A percentile compares a stretch with the other conserved stretches of the same genome.
These are phyloP conservation scores for Trachythela sp. DNA, from an alignment of 64 coral and sea anemone genomes.

Conservation along the genomic window DNA sequence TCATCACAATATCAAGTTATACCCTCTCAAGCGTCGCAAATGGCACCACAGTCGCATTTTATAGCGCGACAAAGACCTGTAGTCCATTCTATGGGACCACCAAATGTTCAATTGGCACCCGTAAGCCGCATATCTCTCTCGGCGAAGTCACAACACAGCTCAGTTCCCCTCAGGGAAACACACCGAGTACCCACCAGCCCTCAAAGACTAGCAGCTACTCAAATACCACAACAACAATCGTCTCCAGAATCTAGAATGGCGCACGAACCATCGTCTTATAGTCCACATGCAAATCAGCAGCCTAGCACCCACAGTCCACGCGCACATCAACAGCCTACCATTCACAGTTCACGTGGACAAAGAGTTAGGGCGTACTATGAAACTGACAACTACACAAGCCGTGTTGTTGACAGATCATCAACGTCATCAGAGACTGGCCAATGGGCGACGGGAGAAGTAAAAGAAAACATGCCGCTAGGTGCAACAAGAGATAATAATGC, in stretches of 20 bases:
- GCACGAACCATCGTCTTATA: not conserved
- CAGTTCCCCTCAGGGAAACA: not conserved
- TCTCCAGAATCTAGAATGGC: not conserved
- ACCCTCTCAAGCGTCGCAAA: not conserved
- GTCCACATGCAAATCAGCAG: too few species aligned
- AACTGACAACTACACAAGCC: not conserved
- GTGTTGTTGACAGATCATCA: not conserved
- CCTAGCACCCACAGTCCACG: not conserved
- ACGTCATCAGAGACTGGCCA: not conserved
- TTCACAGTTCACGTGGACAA: not conserved
- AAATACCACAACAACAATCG: not conserved
- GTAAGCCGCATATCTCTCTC: not conserved
- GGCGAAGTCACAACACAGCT: not conserved
- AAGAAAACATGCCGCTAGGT: constrained; percentile 14
- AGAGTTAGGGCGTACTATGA: not conserved
- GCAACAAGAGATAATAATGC: not conserved
- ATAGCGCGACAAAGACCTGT: not conserved
- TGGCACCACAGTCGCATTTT: not conserved
- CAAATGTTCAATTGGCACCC: not conserved
- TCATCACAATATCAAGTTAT: not conserved
- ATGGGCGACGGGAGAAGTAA: not conserved
- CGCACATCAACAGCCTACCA: not conserved
- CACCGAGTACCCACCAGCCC: not conserved
- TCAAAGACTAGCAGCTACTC: not conserved
- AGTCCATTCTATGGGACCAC: not conserved